Evolutionary conservation across 37 sponge, comb jelly and placozoan genomes (phyloP).

Genomic region (Hexactinellida sp.): DNA sequence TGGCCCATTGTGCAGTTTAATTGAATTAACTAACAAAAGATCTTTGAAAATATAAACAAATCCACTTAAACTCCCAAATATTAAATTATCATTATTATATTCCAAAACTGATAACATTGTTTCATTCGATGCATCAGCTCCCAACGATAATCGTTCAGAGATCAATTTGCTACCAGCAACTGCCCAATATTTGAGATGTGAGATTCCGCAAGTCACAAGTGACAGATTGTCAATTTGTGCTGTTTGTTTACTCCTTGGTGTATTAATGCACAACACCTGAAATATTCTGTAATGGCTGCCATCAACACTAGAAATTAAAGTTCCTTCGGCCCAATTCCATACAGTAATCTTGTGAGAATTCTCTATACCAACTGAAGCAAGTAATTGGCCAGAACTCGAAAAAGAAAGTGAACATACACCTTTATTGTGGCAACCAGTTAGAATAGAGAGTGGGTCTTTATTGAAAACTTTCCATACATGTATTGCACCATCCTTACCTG

Average conservation of each 20-base stretch:
- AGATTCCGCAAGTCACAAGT: slow-evolving; percentile 80
- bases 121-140: neutral
- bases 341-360: slow-evolving; percentile 53
- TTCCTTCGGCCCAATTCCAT: slow-evolving; percentile 86
- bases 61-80: neutral
- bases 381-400: slow-evolving; percentile 74
- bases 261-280: neutral
- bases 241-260: neutral
- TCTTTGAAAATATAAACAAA: neutral
- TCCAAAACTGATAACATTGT: neutral
- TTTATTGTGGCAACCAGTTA: slow-evolving; percentile 68
- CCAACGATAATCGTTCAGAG: slow-evolving; percentile 39
- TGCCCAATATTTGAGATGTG: slow-evolving; percentile 90
- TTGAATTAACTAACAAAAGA: neutral
- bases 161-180: slow-evolving; percentile 72
- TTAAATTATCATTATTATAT: neutral
- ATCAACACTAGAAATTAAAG: slow-evolving; percentile 13
- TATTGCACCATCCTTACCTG: slow-evolving; percentile 60
- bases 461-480: slow-evolving; percentile 78
- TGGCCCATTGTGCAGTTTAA: neutral
- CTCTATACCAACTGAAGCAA: slow-evolving; percentile 84
- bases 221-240: neutral
- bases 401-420: slow-evolving; percentile 88
- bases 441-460: slow-evolving; percentile 80
- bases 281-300: neutral